Base-by-base conservation (phyloP, 1,140 invertebrate genomes). In the Heterodera schachtii region DNA sequence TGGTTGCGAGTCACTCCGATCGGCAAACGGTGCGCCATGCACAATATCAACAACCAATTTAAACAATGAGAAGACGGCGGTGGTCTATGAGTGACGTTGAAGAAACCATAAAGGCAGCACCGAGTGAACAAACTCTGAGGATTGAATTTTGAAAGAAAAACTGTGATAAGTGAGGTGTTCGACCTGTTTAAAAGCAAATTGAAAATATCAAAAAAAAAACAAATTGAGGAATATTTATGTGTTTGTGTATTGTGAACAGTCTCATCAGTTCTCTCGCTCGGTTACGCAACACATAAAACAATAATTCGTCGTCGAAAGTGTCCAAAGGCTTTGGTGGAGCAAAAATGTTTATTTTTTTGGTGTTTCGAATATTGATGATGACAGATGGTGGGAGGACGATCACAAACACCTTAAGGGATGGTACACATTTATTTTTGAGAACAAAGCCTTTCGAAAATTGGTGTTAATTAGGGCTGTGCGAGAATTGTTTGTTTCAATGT, bases 171-270 rank as follows among this genome's bases (percentile, higher is more conserved):
- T n/a, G 47, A n/a, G 21, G 47, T 52, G n/a, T 41, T 31, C 73
- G n/a, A 74, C 57, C 75, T 64, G 44, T 21, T 77, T 52, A 77
- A 67, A 77, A 77, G 13, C 31, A 31, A 31, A 31, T 31, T 31
- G 31, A 77, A 66, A 49, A 49, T 60, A 52, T 31, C 46, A 77
- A 77, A 19, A 41, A 19, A 41, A 49, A 74, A 77, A 74, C 6
- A 66, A 60, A n/a, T 19, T 19, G 74, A 77, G 7, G 44, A 64
- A 77, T 49, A 46, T 49, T 49, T 47, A 77, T 64, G 19, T 75
- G 16, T n/a, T 64, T 64, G 19, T n/a, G 44, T 60, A 52, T 52
- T 44, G 52, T 31, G n/a, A 19, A 41, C 46, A 16, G 19, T 21
- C 44, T 19, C 43, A 74, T 57, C 44, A 41, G 80, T 79, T 41